These are phyloP conservation scores for Aphodius sticticus DNA, from an alignment of 2,888 invertebrate species.

Conservation along the genomic window DNA sequence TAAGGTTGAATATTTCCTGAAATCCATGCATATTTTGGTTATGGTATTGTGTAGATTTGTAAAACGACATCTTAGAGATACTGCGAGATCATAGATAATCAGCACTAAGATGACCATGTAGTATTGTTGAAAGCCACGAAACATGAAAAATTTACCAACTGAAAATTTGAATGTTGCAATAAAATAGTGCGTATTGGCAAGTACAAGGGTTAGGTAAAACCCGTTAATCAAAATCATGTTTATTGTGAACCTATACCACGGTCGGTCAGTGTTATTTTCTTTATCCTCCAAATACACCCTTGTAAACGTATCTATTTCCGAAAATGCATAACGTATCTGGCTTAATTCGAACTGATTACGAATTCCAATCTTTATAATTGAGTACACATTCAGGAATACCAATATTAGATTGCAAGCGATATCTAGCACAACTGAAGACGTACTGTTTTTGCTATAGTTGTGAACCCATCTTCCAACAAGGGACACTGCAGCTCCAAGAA, in stretches of 20 bases:
- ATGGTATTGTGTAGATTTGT: background rate
- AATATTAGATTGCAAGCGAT: background rate
- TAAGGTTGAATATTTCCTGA: no score
- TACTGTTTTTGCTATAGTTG: no score
- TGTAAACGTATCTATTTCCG: background rate
- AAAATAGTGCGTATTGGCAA: no score
- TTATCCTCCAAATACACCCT: background rate
- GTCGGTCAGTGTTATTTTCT: background rate
- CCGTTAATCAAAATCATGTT: background rate
- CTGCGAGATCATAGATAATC: background rate
- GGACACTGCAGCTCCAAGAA: no score
- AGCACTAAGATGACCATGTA: slow-evolving; percentile 5
- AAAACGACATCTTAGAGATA: background rate
- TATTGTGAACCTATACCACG: background rate
- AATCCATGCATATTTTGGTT: no score
- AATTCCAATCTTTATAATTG: slow-evolving; percentile 6
- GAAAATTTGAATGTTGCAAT: no score
- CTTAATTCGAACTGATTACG: background rate
- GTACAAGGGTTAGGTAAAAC: background rate
- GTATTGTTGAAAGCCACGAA: slow-evolving; percentile 14
- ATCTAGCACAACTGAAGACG: no score
- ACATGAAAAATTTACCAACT: background rate
- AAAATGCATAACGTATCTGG: background rate
- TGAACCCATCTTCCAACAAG: no score
- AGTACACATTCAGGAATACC: background rate